Base-by-base conservation (phyloP, 2,113 vertebrate genomes). In the Phylloscopus whistleri region DNA sequence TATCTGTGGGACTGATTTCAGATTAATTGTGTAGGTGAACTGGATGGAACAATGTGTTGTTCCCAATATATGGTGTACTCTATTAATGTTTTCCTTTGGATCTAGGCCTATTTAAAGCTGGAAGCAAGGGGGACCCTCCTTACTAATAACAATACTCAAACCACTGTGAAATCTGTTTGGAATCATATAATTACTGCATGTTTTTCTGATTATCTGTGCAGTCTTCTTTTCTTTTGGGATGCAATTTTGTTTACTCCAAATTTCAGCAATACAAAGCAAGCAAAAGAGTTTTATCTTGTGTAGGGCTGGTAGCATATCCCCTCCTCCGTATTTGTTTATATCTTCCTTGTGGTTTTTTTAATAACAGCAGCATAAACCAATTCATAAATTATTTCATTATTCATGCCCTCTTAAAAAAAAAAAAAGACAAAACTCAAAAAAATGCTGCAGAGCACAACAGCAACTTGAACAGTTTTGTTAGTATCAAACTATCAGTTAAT, bases 101-200 rank as follows among this genome's bases (percentile, higher is more conserved):
- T 81, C 30, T 86, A 91, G 83, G 67, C 80, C 44, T 89, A 4
- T 73, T 92, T 52, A 83, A 77, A 66, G 39, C 68, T 95, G 68
- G 64, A 79, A 93, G 59, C 74, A 48, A 91, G 48, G 75, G 84
- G 64, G 14, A 64, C 18, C 63, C 48, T 95, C 44, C 81, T 92
- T 90, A 84, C 90, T 96, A 94, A 96, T 93, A 83, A 67, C 55
- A 76, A 77, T n/a, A 33, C 3, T 44, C 73, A 91, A 77, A 68
- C 53, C 19, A 11, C 52, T 64, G n/a, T 59, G 59, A 89, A 88
- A 77, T 84, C 68, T 66, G 35, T 82, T 88, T 72, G n/a, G 51
- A 81, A 96, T 84, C 51, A 85, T 59, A 89, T 89, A 86, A 87
- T 94, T 84, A 70, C 46, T 93, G 94, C 94, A 90, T 89, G 89